Percentiles rank a stretch among this genome's conserved stretches.
Conservation (phyloP, 2,113 vertebrate genomes). For the Notarius lentiginosus region DNA sequence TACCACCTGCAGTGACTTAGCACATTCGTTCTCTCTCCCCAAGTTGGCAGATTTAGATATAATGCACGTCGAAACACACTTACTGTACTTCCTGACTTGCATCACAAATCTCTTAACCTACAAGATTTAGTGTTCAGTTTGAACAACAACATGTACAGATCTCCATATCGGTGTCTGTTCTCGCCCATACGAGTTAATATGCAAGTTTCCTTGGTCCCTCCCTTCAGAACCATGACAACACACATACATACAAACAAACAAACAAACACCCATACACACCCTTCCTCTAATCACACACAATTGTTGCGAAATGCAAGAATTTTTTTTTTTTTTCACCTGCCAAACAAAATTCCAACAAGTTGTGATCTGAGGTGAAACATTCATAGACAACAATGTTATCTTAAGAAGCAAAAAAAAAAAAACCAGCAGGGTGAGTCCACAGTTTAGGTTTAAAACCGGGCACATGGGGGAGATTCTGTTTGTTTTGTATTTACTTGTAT, state of each 20-base stretch:
- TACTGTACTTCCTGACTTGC: not conserved
- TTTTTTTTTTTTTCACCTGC: constrained; percentile 34
- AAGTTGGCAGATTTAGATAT: not conserved
- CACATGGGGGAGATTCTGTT: not conserved
- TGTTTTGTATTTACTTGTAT: not conserved
- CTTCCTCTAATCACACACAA: constrained; percentile 23
- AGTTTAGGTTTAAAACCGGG: not conserved
- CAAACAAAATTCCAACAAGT: constrained; percentile 36
- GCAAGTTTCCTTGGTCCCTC: not conserved
- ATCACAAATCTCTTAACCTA: not conserved
- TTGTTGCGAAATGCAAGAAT: constrained; percentile 27
- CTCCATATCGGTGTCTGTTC: not conserved
- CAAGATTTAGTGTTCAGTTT: not conserved
- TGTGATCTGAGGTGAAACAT: not conserved
- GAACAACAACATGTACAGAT: not conserved
- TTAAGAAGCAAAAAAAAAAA: constrained; percentile 13
- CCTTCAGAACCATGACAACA: constrained; percentile 36
- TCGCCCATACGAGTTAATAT: constrained; percentile 4
- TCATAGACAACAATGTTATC: constrained; percentile 21
- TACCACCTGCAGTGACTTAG: constrained; percentile 5
- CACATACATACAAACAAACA: constrained; percentile 27
- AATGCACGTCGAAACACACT: not conserved
- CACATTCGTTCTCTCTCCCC: not conserved
- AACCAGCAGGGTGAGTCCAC: not conserved
- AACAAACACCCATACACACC: constrained; percentile 14